Base-by-base conservation (phyloP, 1,140 invertebrate species). In the Neodiprion lecontei region DNA sequence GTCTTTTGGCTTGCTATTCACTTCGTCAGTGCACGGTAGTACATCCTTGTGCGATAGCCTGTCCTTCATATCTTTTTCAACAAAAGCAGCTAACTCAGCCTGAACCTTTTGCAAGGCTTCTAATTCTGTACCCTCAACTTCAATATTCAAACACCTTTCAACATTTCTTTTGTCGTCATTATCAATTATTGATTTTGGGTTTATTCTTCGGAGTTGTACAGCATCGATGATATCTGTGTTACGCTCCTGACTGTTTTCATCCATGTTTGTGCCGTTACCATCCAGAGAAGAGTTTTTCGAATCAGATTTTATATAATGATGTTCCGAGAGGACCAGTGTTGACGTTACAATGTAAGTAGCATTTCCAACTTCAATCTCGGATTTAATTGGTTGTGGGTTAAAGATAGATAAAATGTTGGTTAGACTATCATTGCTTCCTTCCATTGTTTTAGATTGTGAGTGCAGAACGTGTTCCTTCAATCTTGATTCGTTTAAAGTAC, bases 171-270 rank as follows among this genome's bases (percentile, higher is more conserved):
- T 83, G 12, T 84, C 80, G 9, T 76, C 79, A 1, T 61, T 12
- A n/a, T 74, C 74, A 10, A 70, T 69, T 28, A 70, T 50, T 7
- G 67, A 69, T 78, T 78, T 4, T 8, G 85, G 83, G 72, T 82
- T 77, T 28, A 87, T 76, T 28, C 83, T 79, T 48, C 86, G 81
- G 9, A 88, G 71, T 28, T 88, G 81, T 7, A 88, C 83, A 1
- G 86, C 86, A 53, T 88, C 86, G 7, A 87, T 84, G 0, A 88
- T 84, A 69, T 88, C 86, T 0, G 84, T 86, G 70, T 88, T 88
- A 48, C 83, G 77, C 9, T 82, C 80, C 7, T 73, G 72, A 69
- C 76, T 79, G 53, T 74, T 82, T 7, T 80, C 76, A 7, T 79
- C 80, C 7, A 69, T 21, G 67, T 47, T 69, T 11, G 21, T 11